Evolutionary conservation across 1,140 invertebrate species (phyloP).

Genomic region (Diachasma alloeum): DNA sequence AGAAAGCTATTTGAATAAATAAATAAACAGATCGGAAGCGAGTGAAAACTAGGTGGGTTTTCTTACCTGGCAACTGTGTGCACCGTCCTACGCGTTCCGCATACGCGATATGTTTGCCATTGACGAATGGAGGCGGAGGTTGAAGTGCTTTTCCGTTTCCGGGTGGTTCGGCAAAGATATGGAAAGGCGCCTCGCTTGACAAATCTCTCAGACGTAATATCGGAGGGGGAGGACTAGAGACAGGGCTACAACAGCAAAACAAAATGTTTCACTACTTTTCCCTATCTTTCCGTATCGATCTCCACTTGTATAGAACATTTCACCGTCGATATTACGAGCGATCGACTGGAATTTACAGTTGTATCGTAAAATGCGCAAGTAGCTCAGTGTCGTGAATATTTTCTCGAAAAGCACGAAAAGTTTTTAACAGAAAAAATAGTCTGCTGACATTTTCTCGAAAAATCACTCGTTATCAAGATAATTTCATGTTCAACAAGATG

Average conservation of each 20-base stretch:
- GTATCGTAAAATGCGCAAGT: not conserved
- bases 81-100: not conserved
- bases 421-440: not conserved
- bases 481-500: too few relatives aligned
- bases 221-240: not conserved
- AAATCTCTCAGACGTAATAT: constrained; percentile 16
- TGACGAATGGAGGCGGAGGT: constrained; percentile 7
- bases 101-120: not conserved
- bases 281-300: not conserved
- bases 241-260: not conserved
- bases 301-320: not conserved
- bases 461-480: too few relatives aligned
- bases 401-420: not conserved
- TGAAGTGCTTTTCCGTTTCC: constrained; percentile 20
- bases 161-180: not conserved
- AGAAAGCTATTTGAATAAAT: not conserved
- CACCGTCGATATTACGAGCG: not conserved
- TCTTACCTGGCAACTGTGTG: not conserved
- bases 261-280: not conserved
- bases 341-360: not conserved
- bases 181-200: constrained; percentile 4
- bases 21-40: not conserved
- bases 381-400: not conserved
- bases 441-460: too few relatives aligned
- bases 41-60: not conserved